Evolutionary conservation across 2,888 invertebrate genomes (phyloP).

Genomic region (Phytoseiulus persimilis): DNA sequence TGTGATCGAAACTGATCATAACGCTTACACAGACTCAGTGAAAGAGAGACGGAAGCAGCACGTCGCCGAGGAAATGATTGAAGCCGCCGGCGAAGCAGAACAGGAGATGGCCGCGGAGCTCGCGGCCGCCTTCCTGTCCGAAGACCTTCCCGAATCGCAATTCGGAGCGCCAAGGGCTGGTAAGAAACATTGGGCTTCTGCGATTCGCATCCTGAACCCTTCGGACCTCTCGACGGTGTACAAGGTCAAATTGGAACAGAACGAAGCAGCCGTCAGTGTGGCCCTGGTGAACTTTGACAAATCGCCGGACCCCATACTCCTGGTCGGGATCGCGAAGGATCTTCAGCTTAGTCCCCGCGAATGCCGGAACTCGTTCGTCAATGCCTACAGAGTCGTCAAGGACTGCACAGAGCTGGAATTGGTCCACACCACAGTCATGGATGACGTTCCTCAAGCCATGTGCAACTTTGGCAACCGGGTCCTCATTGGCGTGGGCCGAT

Average conservation of each 20-base stretch:
- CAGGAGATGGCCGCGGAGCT: slow-evolving; percentile 90
- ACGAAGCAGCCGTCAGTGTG: slow-evolving; percentile 74
- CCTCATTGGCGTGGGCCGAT: slow-evolving; percentile 81
- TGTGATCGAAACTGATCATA: slow-evolving; percentile 92
- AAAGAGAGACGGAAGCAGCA: slow-evolving; percentile 84
- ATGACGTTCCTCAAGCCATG: slow-evolving; percentile 80
- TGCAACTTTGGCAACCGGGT: slow-evolving; percentile 84
- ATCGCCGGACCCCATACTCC: slow-evolving; percentile 59
- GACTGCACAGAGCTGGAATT: slow-evolving; percentile 78
- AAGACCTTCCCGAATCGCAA: slow-evolving; percentile 81
- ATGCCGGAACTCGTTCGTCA: slow-evolving; percentile 71
- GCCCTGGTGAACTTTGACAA: slow-evolving; percentile 70
- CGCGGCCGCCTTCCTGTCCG: slow-evolving; percentile 90
- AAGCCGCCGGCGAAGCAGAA: slow-evolving; percentile 91
- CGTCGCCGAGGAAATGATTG: slow-evolving; percentile 72
- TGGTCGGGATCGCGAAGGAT: slow-evolving; percentile 86
- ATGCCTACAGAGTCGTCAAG: slow-evolving; percentile 68
- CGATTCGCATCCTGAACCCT: slow-evolving; percentile 76
- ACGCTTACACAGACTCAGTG: slow-evolving; percentile 92
- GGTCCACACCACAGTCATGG: slow-evolving; percentile 83
- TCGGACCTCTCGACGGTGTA: slow-evolving; percentile 69
- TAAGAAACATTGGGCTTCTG: slow-evolving; percentile 88
- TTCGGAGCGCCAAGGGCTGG: slow-evolving; percentile 94
- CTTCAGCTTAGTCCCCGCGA: slow-evolving; percentile 77
- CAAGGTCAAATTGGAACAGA: slow-evolving; percentile 76